phyloP scores from a whole-genome alignment of 2,888 invertebrate genomes.

The Petrophora chlorosata region DNA sequence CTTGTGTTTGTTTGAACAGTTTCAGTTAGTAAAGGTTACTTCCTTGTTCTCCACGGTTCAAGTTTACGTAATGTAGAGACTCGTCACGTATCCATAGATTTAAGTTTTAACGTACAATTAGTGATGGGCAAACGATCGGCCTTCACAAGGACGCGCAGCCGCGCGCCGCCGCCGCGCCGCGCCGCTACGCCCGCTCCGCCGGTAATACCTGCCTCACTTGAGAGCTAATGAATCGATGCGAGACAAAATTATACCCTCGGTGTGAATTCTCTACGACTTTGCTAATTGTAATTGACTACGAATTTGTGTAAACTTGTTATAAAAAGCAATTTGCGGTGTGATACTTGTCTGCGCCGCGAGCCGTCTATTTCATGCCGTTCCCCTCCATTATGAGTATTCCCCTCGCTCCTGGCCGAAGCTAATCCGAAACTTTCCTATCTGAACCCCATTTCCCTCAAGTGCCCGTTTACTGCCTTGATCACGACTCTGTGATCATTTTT shows the following conservation, averaged over 20 bases:
- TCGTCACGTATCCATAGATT: conserved; percentile 61
- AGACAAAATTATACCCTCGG: conserved; percentile 45
- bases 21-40: conserved; percentile 77
- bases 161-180: conserved; percentile 50
- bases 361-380: conserved; percentile 51
- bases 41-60: conserved; percentile 66
- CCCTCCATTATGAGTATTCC: conserved; percentile 40
- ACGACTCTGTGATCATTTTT: conserved; percentile 52
- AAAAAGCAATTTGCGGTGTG: conserved; percentile 52
- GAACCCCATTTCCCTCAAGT: conserved; percentile 60
- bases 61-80: conserved; percentile 64
- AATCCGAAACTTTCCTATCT: conserved; percentile 48
- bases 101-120: conserved; percentile 53
- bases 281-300: conserved; percentile 44
- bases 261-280: conserved; percentile 43
- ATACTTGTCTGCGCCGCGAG: conserved; percentile 44
- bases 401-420: conserved; percentile 37
- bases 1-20: conserved; percentile 68
- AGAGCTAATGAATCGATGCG: conserved; percentile 15
- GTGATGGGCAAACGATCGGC: conserved; percentile 56
- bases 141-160: conserved; percentile 70
- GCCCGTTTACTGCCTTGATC: conserved; percentile 55
- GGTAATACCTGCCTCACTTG: conserved; percentile 1
- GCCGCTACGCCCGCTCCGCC: conserved; percentile 17
- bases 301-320: conserved; percentile 49